These are phyloP conservation scores for Catharus minimus DNA, from an alignment of 2,113 vertebrate genomes.

Conservation along the genomic window DNA sequence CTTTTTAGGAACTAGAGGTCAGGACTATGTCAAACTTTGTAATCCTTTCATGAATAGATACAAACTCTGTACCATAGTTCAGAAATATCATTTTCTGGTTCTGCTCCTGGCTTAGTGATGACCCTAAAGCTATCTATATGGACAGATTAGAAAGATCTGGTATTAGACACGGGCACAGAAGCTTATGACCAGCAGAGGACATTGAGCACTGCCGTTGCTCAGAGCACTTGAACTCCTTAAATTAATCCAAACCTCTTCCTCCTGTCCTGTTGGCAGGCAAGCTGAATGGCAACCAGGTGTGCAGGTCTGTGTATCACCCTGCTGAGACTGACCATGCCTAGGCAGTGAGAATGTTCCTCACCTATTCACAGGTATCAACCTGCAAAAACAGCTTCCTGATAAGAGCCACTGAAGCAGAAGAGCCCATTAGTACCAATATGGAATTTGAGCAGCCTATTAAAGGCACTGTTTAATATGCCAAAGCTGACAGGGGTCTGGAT, in stretches of 20 bases:
- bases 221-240: background rate
- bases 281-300: background rate
- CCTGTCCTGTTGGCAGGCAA: background rate
- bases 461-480: background rate
- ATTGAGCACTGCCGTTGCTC: background rate
- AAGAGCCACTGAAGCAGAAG: background rate
- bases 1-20: background rate
- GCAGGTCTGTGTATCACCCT: background rate
- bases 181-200: background rate
- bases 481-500: background rate
- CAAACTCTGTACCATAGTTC: background rate
- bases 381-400: background rate
- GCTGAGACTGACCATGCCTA: background rate
- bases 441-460: background rate
- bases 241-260: fast-evolving
- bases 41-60: background rate
- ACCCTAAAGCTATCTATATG: background rate
- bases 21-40: background rate
- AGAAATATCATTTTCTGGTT: background rate
- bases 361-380: background rate
- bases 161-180: background rate
- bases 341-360: background rate
- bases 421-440: background rate
- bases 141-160: background rate
- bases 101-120: background rate